Evolutionary conservation across 2,888 invertebrate genomes (phyloP).

Genomic region (Tachystola acroxantha): DNA sequence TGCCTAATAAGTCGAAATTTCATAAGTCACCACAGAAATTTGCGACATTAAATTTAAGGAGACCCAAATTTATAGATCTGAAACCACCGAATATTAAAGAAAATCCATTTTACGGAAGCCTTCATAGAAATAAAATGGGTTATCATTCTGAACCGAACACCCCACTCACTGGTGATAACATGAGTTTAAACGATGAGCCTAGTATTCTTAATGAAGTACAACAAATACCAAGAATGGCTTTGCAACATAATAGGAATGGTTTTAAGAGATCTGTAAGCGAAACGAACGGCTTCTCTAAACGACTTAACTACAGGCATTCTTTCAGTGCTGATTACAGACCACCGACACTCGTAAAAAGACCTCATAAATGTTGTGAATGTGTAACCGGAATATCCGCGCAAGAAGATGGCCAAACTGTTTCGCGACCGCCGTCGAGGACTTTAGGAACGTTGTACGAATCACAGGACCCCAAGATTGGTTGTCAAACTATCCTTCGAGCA

Average conservation of each 20-base stretch:
- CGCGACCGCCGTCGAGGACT: conserved; percentile 57
- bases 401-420: conserved; percentile 46
- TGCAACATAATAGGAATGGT: conserved; percentile 64
- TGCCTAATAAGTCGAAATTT: conserved; percentile 68
- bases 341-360: conserved; percentile 44
- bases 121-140: conserved; percentile 64
- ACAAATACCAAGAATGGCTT: conserved; percentile 64
- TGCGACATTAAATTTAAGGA: conserved; percentile 65
- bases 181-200: conserved; percentile 47
- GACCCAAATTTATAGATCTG: conserved; percentile 70
- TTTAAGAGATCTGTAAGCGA: conserved; percentile 70
- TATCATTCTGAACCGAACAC: conserved; percentile 74
- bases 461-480: conserved; percentile 83
- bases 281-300: conserved; percentile 66
- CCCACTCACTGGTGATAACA: conserved; percentile 52
- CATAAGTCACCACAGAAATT: conserved; percentile 72
- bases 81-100: conserved; percentile 48
- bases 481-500: conserved; percentile 80
- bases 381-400: conserved; percentile 66
- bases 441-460: conserved; percentile 70
- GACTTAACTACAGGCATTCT: conserved; percentile 69
- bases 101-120: conserved; percentile 55
- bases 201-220: conserved; percentile 60
- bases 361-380: conserved; percentile 73
- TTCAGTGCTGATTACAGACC: conserved; percentile 64